phyloP scores from a whole-genome alignment of 1,140 invertebrate genomes.

The Venturia canescens region DNA sequence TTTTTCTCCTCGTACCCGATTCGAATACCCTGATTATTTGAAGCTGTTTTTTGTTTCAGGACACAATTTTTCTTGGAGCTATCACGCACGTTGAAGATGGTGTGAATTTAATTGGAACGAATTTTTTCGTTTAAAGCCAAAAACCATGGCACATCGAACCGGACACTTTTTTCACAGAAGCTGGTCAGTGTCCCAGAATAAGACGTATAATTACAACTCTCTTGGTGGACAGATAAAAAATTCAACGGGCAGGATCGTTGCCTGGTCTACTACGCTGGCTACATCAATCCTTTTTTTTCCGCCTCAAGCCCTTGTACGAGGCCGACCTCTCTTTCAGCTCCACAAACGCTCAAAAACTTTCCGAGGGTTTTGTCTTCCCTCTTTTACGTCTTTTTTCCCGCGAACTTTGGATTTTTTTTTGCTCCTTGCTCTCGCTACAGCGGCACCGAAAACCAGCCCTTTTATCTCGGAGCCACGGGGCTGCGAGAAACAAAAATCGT shows the following conservation, averaged over 20 bases:
- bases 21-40: no score
- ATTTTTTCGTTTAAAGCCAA: no score
- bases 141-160: no score
- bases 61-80: no score
- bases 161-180: background rate
- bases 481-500: background rate
- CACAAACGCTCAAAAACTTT: slow-evolving; percentile 14
- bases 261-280: background rate
- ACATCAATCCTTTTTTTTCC: background rate
- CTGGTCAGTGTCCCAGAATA: background rate
- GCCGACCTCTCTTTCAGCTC: slow-evolving; percentile 4
- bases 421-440: background rate
- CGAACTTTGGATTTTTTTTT: background rate
- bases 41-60: no score
- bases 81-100: no score
- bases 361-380: background rate
- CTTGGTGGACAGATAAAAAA: background rate
- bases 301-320: background rate
- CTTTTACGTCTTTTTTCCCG: background rate
- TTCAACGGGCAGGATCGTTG: background rate
- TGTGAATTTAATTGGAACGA: no score
- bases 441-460: background rate
- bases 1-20: no score
- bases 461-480: background rate
- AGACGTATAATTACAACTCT: background rate